Evolutionary conservation across 2,888 invertebrate genomes (phyloP).

Genomic region (Lasius fuliginosus): DNA sequence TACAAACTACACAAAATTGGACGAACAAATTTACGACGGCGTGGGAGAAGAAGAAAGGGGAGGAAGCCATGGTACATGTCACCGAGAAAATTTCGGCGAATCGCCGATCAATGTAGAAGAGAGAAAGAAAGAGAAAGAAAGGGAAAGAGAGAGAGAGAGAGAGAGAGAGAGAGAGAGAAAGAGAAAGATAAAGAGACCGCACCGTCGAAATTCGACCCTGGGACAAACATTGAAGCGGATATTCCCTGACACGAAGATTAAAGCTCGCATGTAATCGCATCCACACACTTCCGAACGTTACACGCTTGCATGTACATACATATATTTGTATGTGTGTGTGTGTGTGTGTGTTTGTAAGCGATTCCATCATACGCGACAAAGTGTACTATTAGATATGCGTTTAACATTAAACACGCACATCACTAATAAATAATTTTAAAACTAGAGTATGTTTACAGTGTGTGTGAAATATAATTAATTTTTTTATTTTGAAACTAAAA

Average conservation of each 20-base stretch:
- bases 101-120: constrained; percentile 66
- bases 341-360: constrained; percentile 9
- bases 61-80: constrained; percentile 29
- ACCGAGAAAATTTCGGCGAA: constrained; percentile 68
- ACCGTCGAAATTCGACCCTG: constrained; percentile 70
- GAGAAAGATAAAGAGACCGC: constrained; percentile 17
- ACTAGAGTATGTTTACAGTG: neutral
- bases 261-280: constrained; percentile 74
- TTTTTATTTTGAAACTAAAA: neutral
- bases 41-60: constrained; percentile 1
- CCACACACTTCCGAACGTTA: constrained; percentile 28
- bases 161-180: constrained; percentile 21
- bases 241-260: constrained; percentile 78
- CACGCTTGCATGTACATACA: neutral
- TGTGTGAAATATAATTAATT: neutral
- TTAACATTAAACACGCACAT: neutral
- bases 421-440: constrained; percentile 10
- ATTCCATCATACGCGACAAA: neutral
- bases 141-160: constrained; percentile 1
- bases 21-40: constrained; percentile 21
- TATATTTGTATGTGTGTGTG: neutral
- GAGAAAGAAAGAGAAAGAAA: constrained; percentile 26
- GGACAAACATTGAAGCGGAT: constrained; percentile 67
- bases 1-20: constrained; percentile 49
- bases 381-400: neutral